These are phyloP conservation scores for Pomacea maculata DNA, from an alignment of 1,140 invertebrate genomes.

Conservation along the genomic window DNA sequence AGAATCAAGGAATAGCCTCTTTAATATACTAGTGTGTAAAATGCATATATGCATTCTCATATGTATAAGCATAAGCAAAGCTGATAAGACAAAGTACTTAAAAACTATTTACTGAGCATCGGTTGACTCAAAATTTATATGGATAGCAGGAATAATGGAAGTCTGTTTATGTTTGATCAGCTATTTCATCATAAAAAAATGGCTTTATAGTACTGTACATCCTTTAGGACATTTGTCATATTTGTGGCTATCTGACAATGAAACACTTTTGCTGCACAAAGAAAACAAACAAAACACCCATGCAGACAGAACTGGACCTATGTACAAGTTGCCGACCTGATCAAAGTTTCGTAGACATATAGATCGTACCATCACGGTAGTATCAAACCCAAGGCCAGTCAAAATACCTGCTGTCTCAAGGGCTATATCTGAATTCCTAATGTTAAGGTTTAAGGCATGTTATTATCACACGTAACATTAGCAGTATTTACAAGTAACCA, in stretches of 20 bases:
- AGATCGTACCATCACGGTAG: slow-evolving; percentile 90
- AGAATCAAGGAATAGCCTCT: too few species aligned
- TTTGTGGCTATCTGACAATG: too few species aligned
- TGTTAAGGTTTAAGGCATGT: background rate
- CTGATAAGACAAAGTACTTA: background rate
- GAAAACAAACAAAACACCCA: slow-evolving; percentile 67
- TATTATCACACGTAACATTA: background rate
- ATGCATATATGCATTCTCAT: background rate
- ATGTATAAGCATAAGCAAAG: too few species aligned
- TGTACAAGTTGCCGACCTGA: slow-evolving; percentile 84
- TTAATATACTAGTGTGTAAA: background rate
- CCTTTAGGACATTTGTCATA: background rate
- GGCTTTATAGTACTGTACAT: too few species aligned
- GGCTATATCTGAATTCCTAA: slow-evolving; percentile 75
- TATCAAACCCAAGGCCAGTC: slow-evolving; percentile 85
- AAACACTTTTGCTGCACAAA: too few species aligned
- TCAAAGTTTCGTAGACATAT: slow-evolving; percentile 95
- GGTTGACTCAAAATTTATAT: too few species aligned
- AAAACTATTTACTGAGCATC: too few species aligned
- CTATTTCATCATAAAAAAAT: too few species aligned
- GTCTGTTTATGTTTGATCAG: too few species aligned
- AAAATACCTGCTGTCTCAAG: slow-evolving; percentile 96
- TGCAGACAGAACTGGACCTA: slow-evolving; percentile 90
- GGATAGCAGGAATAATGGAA: too few species aligned
- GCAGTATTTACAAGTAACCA: background rate